These are phyloP conservation scores for Panthera uncia DNA, from an alignment of 2,113 vertebrate species.

Conservation along the genomic window DNA sequence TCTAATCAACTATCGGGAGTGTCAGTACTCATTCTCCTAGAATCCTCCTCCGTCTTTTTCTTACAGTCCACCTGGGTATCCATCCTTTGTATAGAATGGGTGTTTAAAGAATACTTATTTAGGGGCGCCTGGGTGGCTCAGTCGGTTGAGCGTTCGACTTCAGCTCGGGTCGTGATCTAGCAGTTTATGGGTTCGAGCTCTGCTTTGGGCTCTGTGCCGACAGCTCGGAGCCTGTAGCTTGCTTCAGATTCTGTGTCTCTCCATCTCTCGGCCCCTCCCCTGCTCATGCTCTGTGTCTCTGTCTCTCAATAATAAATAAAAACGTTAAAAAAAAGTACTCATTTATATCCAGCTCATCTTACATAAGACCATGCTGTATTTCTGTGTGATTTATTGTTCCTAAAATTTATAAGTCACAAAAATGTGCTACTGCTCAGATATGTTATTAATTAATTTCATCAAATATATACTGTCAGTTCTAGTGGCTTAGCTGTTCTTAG, in stretches of 20 bases:
- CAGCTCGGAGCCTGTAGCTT: too few species aligned
- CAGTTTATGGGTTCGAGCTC: too few species aligned
- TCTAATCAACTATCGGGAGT: background rate
- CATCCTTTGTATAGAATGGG: background rate
- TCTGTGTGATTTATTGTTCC: background rate
- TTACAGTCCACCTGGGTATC: background rate
- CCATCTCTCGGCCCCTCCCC: too few species aligned
- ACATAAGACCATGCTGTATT: background rate
- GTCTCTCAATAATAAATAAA: too few species aligned
- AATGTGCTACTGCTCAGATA: background rate
- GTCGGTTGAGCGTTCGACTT: too few species aligned
- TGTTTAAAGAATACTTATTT: background rate
- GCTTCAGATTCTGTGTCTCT: too few species aligned
- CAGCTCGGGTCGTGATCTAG: too few species aligned
- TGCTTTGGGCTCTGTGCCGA: too few species aligned
- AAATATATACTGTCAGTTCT: background rate
- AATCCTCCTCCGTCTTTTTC: background rate
- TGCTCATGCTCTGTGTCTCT: too few species aligned
- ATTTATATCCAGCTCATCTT: background rate
- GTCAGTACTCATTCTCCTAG: background rate
- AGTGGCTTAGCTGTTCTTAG: background rate
- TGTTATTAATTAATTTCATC: background rate
- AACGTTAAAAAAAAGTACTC: background rate
- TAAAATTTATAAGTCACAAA: slow-evolving; percentile 24
- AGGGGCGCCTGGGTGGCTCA: too few species aligned